Conservation (phyloP, 2,888 invertebrate genomes). For the Cantharis lateralis region DNA sequence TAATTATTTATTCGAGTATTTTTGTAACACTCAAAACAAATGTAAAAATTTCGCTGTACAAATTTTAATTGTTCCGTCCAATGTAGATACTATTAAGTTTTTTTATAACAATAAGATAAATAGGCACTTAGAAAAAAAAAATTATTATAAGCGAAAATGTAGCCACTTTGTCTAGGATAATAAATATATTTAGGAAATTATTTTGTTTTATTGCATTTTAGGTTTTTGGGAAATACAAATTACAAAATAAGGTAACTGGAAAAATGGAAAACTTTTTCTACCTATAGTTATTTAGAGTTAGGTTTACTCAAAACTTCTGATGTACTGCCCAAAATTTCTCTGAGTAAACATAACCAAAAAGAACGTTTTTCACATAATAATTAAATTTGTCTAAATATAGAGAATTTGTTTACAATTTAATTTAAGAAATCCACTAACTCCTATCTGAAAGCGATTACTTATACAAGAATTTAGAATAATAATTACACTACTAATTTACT, state of each 20-base stretch:
- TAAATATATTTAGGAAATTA: neutral
- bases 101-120: neutral
- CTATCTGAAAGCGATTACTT: neutral
- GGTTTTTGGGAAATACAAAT: neutral
- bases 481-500: neutral
- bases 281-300: neutral
- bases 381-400: neutral
- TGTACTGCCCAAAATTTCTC: too few species aligned
- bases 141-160: neutral
- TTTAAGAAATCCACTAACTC: neutral
- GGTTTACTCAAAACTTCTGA: too few species aligned
- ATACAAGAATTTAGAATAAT: neutral
- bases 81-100: neutral
- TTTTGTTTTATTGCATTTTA: neutral
- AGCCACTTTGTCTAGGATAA: neutral
- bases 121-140: neutral
- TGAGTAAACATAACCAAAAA: too few species aligned
- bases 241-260: neutral
- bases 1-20: conserved; percentile 26
- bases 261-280: neutral
- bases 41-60: neutral
- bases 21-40: conserved; percentile 14
- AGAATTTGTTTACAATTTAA: neutral
- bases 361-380: neutral
- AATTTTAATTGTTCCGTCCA: neutral